phyloP scores from a whole-genome alignment of 1,140 invertebrate species.

The Drosophila mojavensis region DNA sequence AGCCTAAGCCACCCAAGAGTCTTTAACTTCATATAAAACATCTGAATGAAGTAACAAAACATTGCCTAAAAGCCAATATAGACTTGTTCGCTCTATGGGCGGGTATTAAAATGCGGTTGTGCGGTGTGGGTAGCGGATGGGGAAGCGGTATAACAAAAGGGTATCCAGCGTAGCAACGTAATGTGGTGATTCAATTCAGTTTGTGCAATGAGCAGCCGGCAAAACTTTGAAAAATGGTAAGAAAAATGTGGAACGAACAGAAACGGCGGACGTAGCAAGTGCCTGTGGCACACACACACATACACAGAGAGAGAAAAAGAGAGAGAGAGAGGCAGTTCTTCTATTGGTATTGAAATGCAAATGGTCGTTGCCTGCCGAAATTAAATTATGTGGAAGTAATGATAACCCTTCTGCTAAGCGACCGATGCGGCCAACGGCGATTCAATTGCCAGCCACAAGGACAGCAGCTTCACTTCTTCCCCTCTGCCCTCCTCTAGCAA shows the following conservation, averaged over 20 bases:
- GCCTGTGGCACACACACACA: background rate
- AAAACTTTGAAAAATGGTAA: constrained; percentile 75
- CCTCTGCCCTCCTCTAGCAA: background rate
- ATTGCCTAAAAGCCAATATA: background rate
- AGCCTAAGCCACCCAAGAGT: no score
- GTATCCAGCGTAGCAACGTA: constrained; percentile 34
- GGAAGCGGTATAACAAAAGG: constrained; percentile 32
- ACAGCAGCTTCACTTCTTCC: background rate
- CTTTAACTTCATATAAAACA: no score
- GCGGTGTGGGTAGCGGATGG: background rate
- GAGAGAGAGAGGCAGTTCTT: background rate
- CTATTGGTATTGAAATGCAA: constrained; percentile 81
- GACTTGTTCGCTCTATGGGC: background rate
- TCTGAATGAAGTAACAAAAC: no score
- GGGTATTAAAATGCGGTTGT: background rate
- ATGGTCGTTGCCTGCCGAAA: constrained; percentile 78
- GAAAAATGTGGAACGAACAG: constrained; percentile 45
- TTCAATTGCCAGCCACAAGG: constrained; percentile 46
- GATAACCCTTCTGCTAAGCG: constrained; percentile 76
- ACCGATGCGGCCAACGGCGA: constrained; percentile 42
- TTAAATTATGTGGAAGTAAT: constrained; percentile 84
- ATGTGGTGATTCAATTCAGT: constrained; percentile 77
- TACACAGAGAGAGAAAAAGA: background rate
- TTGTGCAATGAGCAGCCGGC: constrained; percentile 76
- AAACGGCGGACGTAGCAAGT: constrained; percentile 17